Base-by-base conservation (phyloP, 2,888 invertebrate genomes). In the Lumbricus terrestris region DNA sequence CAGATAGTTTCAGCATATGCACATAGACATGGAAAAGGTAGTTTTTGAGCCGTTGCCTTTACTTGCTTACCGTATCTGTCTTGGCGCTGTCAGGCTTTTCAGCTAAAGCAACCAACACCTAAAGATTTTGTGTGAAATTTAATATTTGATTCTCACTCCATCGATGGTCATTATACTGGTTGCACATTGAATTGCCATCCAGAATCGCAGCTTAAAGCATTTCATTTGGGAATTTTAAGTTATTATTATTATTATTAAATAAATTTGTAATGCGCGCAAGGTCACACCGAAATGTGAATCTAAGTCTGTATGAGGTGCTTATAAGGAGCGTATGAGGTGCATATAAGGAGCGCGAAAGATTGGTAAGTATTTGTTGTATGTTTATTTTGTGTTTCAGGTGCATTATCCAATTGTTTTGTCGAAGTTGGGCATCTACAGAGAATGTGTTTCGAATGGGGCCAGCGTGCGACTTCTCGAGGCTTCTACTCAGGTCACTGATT, bases 351-450 rank as follows among this genome's bases (percentile, higher is more conserved):
- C 1, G 11, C 23, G 20, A 47, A 15, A 16, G 23, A 47, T 47
- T 47, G 69, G 29, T n/a, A n/a, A 69, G 8, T n/a, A 69, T 69
- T 69, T 69, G n/a, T 0, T n/a, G n/a, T n/a, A 29, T 69, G 69
- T 69, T 69, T 69, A 29, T 69, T 69, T 40, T 35, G 88, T 20
- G 33, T 90, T 54, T 33, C n/a, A 92, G 91, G 92, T 92, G n/a
- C 91, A 91, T 54, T 90, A 92, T 82, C 90, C 91, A 20, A 88
- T 92, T 40, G 83, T 92, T 20, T 37, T 92, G 37, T 89, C 89
- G 34, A 90, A 91, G 47, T 88, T 92, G 40, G 92, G 92, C 8
- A 35, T 92, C 13, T 91, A 91, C 47, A 89, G 85, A n/a, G 91
- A 89, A 54, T 91, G 91, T 88, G 34, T 90, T 34, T 38, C 35